Evolutionary conservation across 2,888 invertebrate genomes (phyloP), one percentile per base, ranked within the genome.

Genomic region (Drosophila hamatofila): DNA sequence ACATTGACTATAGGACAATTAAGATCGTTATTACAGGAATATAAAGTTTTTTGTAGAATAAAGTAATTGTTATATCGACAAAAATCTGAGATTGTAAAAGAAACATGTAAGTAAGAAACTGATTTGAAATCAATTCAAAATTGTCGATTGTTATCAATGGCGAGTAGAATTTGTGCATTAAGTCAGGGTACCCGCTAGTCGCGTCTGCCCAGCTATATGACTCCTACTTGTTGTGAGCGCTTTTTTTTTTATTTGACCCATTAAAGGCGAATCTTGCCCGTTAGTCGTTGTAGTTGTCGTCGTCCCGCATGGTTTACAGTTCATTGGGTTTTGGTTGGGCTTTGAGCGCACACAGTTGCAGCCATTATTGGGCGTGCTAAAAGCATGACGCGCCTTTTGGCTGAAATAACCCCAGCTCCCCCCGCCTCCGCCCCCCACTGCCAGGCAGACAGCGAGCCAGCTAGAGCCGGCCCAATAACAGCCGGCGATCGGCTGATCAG

Each of bases 161-260:
- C 16, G 2, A 33, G 9, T 4, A 33, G 12, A 33, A 33, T 11
- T 12, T 33, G 41, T n/a, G 30, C 23, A 7, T 14, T 14, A 2
- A 6, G 7, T 16, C 14, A 23, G 54, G 39, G 25, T 54, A 54
- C 18, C 3, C 9, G 1, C 7, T 12, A 25, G 54, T 39, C 25
- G n/a, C 1, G 11, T 25, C 5, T n/a, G 8, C n/a, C 1, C 23
- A 2, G n/a, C 9, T 52, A 23, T 11, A 30, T n/a, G 21, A 9
- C 23, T 52, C 16, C 12, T 14, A 18, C 12, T 39, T 35, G 30
- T 21, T 73, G 42, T 67, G 11, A 18, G 6, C 16, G 27, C n/a
- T 37, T 72, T 88, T 55, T 18, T 72, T 83, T 55, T 67, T 67
- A 77, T 81, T 87, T 84, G 88, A 84, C 78, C 84, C 86, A 82